Percentiles rank a stretch among this genome's conserved stretches.
phyloP scores from a whole-genome alignment of 2,113 vertebrate species.

The Gobius niger region DNA sequence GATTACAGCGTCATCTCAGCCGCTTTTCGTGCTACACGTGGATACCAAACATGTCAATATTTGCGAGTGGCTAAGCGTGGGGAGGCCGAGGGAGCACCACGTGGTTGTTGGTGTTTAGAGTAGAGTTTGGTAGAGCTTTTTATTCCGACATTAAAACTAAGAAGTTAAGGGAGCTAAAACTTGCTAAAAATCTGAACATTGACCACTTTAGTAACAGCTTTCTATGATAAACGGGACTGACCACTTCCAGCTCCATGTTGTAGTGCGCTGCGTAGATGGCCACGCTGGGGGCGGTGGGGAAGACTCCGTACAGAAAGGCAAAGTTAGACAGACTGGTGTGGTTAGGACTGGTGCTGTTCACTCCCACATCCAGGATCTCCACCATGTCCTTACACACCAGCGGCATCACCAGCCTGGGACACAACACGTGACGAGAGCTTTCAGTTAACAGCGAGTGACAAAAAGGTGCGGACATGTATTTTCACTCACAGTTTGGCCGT shows the following conservation, averaged over 20 bases:
- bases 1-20: too few relatives aligned
- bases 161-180: too few relatives aligned
- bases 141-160: too few relatives aligned
- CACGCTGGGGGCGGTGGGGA: constrained; percentile 94
- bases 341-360: constrained; percentile 79
- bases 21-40: too few relatives aligned
- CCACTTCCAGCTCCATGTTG: constrained; percentile 97
- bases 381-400: constrained; percentile 97
- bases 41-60: too few relatives aligned
- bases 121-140: too few relatives aligned
- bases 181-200: too few relatives aligned
- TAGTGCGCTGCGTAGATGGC: constrained; percentile 96
- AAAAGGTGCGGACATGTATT: background rate
- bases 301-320: constrained; percentile 95
- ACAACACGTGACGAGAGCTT: background rate
- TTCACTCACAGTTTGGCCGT: constrained; percentile 96
- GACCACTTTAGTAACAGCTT: background rate
- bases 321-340: constrained; percentile 96
- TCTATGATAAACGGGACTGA: constrained; percentile 46
- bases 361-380: constrained; percentile 85
- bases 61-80: too few relatives aligned
- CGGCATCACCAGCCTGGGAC: constrained; percentile 87
- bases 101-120: too few relatives aligned
- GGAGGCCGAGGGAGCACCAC: too few relatives aligned
- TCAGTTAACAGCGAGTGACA: background rate